A percentile compares a stretch with the other conserved stretches of the same genome.
Conservation (phyloP, 2,797 vertebrate species). For the Chelon labrosus region DNA sequence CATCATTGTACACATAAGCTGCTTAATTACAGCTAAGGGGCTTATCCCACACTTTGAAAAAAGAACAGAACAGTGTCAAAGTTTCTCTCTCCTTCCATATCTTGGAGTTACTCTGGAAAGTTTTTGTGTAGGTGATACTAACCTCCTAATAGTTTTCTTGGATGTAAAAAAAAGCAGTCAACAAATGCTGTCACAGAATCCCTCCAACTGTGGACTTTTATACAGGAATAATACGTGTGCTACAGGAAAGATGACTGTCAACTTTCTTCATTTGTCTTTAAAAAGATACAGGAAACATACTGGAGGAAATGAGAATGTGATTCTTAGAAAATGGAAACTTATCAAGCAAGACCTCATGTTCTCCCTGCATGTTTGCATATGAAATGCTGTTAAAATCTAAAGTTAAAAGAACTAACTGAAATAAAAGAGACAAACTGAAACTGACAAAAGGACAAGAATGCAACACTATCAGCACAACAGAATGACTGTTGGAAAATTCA, state of each 20-base stretch:
- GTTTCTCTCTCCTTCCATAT: not conserved
- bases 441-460: not conserved
- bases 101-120: not conserved
- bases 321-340: not conserved
- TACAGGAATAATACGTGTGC: not conserved
- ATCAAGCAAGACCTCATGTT: not conserved
- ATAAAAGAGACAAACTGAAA: not conserved
- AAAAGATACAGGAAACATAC: not conserved
- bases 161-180: too few relatives aligned
- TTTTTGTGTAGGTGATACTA: not conserved
- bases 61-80: not conserved
- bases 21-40: not conserved
- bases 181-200: too few relatives aligned
- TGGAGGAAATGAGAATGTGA: not conserved
- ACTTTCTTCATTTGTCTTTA: not conserved
- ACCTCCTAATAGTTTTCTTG: too few relatives aligned
- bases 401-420: not conserved
- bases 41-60: not conserved
- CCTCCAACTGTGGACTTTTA: too few relatives aligned
- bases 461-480: too few relatives aligned
- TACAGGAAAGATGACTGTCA: not conserved
- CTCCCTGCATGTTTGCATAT: not conserved
- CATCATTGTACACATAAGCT: not conserved
- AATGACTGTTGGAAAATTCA: not conserved
- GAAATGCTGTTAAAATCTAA: not conserved